phyloP scores from a whole-genome alignment of 1,140 invertebrate genomes.

The Oscheius sp. region DNA sequence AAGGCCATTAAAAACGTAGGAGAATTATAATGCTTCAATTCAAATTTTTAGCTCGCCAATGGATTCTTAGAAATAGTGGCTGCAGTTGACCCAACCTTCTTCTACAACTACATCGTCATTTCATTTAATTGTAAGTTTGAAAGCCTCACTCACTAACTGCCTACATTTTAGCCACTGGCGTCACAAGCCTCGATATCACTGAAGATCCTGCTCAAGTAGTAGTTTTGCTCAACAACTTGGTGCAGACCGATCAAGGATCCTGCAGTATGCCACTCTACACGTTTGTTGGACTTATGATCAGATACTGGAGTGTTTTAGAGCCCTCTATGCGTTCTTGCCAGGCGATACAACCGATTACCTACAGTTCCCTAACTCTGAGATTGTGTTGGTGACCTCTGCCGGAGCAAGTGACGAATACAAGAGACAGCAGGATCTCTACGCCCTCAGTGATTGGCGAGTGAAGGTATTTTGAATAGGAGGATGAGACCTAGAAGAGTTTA shows the following conservation, averaged over 20 bases:
- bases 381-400: constrained; percentile 30
- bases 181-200: no score
- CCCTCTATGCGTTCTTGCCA: not conserved
- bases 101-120: constrained; percentile 23
- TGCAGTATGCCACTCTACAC: not conserved
- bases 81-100: constrained; percentile 23
- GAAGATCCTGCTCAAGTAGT: no score
- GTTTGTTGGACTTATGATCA: not conserved
- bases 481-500: not conserved
- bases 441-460: not conserved
- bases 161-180: no score
- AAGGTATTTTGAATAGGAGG: not conserved
- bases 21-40: no score
- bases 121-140: constrained; percentile 31
- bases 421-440: not conserved
- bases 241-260: not conserved
- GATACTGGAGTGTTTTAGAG: not conserved
- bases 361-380: constrained; percentile 28
- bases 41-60: constrained; percentile 3
- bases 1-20: constrained; percentile 16
- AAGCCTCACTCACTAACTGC: no score
- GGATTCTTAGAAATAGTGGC: constrained; percentile 15
- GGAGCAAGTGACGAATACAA: constrained; percentile 16
- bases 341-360: not conserved
- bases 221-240: no score